Evolutionary conservation across 2,888 invertebrate genomes (phyloP).

Genomic region (Eilema depressum): DNA sequence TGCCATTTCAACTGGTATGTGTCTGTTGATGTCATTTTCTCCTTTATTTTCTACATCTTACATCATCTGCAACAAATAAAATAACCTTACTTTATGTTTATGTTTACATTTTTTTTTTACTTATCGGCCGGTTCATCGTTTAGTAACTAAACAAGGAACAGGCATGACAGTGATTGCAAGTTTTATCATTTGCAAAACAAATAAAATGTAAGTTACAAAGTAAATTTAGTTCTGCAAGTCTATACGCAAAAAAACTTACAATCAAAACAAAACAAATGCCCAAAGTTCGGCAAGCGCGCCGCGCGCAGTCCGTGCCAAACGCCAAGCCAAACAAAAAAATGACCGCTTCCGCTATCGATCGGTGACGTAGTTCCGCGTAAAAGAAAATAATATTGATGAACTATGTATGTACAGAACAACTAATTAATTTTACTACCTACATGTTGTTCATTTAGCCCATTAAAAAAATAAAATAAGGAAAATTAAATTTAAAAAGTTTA

Average conservation of each 20-base stretch:
- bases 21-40: slow-evolving; percentile 87
- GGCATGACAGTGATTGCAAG: background rate
- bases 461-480: background rate
- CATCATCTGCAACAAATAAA: slow-evolving; percentile 37
- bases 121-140: background rate
- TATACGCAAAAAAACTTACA: slow-evolving; percentile 5
- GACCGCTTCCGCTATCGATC: slow-evolving; percentile 6
- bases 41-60: slow-evolving; percentile 44
- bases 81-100: slow-evolving; percentile 12
- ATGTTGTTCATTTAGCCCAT: background rate
- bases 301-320: background rate
- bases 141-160: background rate
- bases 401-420: too few species aligned
- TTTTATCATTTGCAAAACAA: background rate
- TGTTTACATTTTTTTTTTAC: slow-evolving; percentile 17
- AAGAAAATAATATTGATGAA: background rate
- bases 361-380: slow-evolving; percentile 5
- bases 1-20: slow-evolving; percentile 97
- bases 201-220: background rate
- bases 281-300: slow-evolving; percentile 2
- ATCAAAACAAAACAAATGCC: slow-evolving; percentile 18
- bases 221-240: background rate
- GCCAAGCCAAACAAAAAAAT: background rate
- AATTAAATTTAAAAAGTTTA: background rate
- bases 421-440: background rate